These are phyloP conservation scores for Suricata suricatta DNA, from an alignment of 2,113 vertebrate genomes.

Conservation along the genomic window DNA sequence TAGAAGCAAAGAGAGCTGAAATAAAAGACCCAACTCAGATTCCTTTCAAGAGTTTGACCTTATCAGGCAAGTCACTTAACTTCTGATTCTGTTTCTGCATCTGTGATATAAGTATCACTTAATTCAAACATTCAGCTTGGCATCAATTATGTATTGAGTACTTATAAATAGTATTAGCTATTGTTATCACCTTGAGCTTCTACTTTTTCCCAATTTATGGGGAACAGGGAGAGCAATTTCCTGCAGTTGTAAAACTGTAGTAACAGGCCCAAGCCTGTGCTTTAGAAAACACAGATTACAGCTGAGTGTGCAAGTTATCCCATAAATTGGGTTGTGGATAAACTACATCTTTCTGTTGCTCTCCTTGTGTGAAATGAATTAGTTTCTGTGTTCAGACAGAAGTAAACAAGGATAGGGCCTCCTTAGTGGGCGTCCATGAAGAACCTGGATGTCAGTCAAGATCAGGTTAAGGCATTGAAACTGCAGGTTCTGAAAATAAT, in stretches of 20 bases:
- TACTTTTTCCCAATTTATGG: not conserved
- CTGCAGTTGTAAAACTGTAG: not conserved
- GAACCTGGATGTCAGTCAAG: not conserved
- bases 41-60: not conserved
- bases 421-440: not conserved
- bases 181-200: not conserved
- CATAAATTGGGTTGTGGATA: not conserved
- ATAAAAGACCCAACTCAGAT: not conserved
- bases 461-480: not conserved
- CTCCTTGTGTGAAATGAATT: not conserved
- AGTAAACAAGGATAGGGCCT: not conserved
- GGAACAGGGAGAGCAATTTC: not conserved
- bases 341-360: not conserved
- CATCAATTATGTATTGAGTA: not conserved
- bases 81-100: not conserved
- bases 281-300: not conserved
- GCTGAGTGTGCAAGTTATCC: not conserved
- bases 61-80: not conserved
- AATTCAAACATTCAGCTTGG: not conserved
- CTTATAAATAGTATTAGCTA: not conserved
- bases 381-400: not conserved
- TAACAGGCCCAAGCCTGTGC: not conserved
- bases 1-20: not conserved
- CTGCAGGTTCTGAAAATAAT: not conserved
- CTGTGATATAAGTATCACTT: not conserved